Percentiles rank a stretch among this genome's conserved stretches.
phyloP scores from a whole-genome alignment of 2,888 invertebrate species.

The Zaprionus bogoriensis region DNA sequence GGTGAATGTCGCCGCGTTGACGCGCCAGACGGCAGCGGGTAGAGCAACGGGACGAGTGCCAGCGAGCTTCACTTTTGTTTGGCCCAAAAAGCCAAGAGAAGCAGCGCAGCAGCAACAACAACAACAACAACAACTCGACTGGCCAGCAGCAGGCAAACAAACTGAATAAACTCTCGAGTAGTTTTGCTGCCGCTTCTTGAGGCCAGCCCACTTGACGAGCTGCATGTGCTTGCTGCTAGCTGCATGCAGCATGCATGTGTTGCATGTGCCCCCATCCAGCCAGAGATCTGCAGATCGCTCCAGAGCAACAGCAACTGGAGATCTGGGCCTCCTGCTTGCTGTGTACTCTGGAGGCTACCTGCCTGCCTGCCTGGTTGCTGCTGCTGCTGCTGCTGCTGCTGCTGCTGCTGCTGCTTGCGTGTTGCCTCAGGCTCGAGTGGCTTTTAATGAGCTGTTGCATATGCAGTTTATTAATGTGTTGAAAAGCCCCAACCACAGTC shows the following conservation, averaged over 20 bases:
- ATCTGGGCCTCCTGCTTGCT: no score
- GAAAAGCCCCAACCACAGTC: slow-evolving; percentile 51
- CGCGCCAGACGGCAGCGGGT: no score
- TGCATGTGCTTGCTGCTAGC: slow-evolving; percentile 9
- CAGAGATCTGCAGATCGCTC: slow-evolving; percentile 30
- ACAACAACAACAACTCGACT: no score
- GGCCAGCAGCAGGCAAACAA: slow-evolving; percentile 27
- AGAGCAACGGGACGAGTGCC: not conserved
- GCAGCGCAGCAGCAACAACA: slow-evolving; percentile 13
- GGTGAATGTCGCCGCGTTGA: slow-evolving; percentile 72
- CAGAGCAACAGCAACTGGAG: no score
- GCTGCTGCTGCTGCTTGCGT: slow-evolving; percentile 37
- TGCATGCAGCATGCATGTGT: not conserved
- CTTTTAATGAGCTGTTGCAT: slow-evolving; percentile 77
- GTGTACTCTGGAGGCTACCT: no score
- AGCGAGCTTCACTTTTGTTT: slow-evolving; percentile 66
- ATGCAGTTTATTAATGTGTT: slow-evolving; percentile 76
- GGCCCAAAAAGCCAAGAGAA: slow-evolving; percentile 62
- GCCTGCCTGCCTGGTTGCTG: slow-evolving; percentile 42
- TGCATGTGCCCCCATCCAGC: not conserved
- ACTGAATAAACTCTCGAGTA: slow-evolving; percentile 45
- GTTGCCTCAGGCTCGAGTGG: slow-evolving; percentile 65
- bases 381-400: not conserved
- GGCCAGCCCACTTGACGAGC: slow-evolving; percentile 53
- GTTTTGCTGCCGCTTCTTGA: slow-evolving; percentile 43